Evolutionary conservation across 2,797 vertebrate genomes (phyloP).

Genomic region (Malurus leucopterus): DNA sequence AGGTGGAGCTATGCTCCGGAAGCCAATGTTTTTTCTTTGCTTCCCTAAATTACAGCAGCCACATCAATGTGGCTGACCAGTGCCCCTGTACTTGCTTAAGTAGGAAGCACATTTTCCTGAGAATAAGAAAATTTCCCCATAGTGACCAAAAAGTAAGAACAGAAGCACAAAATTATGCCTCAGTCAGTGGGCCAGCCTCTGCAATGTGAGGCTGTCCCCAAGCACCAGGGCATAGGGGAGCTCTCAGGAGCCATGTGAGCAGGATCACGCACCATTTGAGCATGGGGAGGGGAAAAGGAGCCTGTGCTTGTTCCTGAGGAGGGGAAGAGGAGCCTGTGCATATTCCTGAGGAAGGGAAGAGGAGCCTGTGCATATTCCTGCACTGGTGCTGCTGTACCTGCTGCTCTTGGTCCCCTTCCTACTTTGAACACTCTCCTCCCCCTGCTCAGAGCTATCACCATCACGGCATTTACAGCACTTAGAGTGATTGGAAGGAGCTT

Average conservation of each 20-base stretch:
- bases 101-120: background rate
- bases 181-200: fast-evolving
- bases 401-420: background rate
- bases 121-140: background rate
- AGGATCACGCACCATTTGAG: background rate
- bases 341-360: background rate
- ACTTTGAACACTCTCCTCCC: background rate
- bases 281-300: background rate
- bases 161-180: background rate
- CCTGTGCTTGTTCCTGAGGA: background rate
- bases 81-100: background rate
- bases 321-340: too few species aligned
- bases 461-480: background rate
- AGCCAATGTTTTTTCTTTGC: background rate
- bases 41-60: background rate
- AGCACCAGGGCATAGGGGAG: fast-evolving
- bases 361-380: background rate
- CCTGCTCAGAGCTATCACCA: background rate
- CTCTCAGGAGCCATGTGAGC: background rate
- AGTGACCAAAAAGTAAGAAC: background rate
- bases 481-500: background rate
- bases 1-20: background rate
- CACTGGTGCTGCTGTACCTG: background rate
- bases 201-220: background rate
- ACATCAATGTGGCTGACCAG: background rate